Base-by-base conservation (phyloP, 2,888 invertebrate species). In the Polietes domitor region DNA sequence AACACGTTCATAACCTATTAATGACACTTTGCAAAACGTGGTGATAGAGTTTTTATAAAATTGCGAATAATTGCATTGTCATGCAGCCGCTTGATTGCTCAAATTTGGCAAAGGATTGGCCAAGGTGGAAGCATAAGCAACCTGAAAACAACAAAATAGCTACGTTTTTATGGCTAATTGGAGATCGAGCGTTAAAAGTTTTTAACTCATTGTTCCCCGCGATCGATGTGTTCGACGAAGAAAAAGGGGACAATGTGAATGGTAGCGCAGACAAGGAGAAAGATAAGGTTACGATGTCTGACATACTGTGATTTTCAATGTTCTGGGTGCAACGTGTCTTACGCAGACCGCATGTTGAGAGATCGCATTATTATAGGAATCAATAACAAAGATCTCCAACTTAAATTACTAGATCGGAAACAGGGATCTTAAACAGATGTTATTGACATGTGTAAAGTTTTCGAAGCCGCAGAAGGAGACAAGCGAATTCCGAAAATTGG, bases 201-300 rank as follows among this genome's bases (percentile, higher is more conserved):
- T 68, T 53, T 19, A 68, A 68, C n/a, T 55, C 63, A 5, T 26
- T 65, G 28, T 65, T 47, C 50, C 53, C 63, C 65, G 65, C 1
- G 19, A 19, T 12, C 9, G 65, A 77, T n/a, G 76, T 83, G 63
- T 82, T 86, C 81, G 78, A 85, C 47, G 41, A 74, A 15, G 74
- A 86, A 19, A 83, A 84, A 15, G 58, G 61, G 37, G 79, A 63
- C 26, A 85, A 82, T 70, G n/a, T 85, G 21, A 85, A 85, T n/a
- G 26, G 68, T n/a, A n/a, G n/a, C n/a, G n/a, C n/a, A n/a, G n/a
- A n/a, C 87, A 87, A 83, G 86, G 84, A 75, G 86, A 86, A 75
- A 65, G 79, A 9, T 85, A 87, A 65, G 10, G 79, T 53, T 84
- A 41, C 10, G 7, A 85, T 85, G n/a, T 87, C 86, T 53, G 78